Evolutionary conservation across 1,140 invertebrate genomes (phyloP).

Genomic region (Calycopis cecrops): DNA sequence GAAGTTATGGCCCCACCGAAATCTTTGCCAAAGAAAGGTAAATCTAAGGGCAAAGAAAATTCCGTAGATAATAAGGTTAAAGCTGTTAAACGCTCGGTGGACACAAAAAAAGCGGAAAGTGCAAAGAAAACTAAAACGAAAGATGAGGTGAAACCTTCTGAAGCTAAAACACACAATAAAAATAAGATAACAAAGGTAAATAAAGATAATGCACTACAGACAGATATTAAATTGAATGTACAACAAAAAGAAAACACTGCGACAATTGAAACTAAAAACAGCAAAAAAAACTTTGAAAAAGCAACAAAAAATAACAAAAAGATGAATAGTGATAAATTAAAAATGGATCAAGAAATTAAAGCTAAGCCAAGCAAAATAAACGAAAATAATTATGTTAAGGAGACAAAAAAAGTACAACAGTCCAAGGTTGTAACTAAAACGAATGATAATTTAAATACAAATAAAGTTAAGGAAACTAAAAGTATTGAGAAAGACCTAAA

Average conservation of each 20-base stretch:
- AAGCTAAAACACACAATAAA: constrained; percentile 1
- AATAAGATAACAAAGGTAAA: background rate
- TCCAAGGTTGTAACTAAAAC: constrained; percentile 7
- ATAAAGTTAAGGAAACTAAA: constrained; percentile 4
- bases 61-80: constrained; percentile 15
- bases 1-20: constrained; percentile 59
- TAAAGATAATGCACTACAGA: background rate
- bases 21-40: constrained; percentile 43
- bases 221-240: background rate
- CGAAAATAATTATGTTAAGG: constrained; percentile 12
- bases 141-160: background rate
- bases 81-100: constrained; percentile 16
- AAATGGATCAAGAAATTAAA: background rate
- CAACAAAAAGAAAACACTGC: too few species aligned
- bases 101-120: background rate
- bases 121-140: constrained; percentile 14
- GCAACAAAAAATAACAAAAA: background rate
- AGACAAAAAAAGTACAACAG: constrained; percentile 13
- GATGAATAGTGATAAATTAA: background rate
- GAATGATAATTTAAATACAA: background rate
- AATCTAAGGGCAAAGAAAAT: constrained; percentile 37
- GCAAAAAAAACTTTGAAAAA: constrained; percentile 5
- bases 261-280: background rate
- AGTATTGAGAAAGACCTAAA: background rate
- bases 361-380: background rate